Evolutionary conservation across 2,888 invertebrate species (phyloP).

Genomic region (Campoplex nolae): DNA sequence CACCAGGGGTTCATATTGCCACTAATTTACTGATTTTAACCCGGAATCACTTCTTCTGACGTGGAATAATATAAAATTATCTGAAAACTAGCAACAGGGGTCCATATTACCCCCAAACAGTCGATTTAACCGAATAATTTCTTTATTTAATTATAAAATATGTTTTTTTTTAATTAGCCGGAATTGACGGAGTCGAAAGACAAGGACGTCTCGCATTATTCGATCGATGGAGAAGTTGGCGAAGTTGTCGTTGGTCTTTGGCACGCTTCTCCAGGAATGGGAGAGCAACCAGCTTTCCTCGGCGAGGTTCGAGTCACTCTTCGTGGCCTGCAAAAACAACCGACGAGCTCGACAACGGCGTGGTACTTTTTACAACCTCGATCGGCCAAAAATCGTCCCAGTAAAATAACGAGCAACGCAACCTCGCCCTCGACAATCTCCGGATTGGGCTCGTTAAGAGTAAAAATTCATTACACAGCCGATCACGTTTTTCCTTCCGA

Average conservation of each 20-base stretch:
- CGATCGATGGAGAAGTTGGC: slow-evolving; percentile 89
- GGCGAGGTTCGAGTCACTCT: slow-evolving; percentile 94
- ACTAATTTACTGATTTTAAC: background rate
- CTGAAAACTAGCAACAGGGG: background rate
- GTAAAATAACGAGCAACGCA: slow-evolving; percentile 87
- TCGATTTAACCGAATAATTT: background rate
- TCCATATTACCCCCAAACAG: background rate
- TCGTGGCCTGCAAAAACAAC: slow-evolving; percentile 88
- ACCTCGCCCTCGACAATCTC: slow-evolving; percentile 91
- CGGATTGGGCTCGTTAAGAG: slow-evolving; percentile 92
- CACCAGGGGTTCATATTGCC: background rate
- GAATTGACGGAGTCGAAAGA: slow-evolving; percentile 81
- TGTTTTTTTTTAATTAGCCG: slow-evolving; percentile 72
- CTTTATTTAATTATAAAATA: background rate
- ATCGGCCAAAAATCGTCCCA: slow-evolving; percentile 87
- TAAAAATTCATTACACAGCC: slow-evolving; percentile 94
- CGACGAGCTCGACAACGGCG: slow-evolving; percentile 88
- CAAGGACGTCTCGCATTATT: slow-evolving; percentile 82
- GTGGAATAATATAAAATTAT: background rate
- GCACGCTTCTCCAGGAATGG: slow-evolving; percentile 93
- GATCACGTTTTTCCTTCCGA: slow-evolving; percentile 95
- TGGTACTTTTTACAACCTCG: slow-evolving; percentile 94
- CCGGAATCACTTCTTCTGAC: background rate
- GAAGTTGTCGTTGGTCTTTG: slow-evolving; percentile 93
- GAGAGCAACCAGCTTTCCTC: slow-evolving; percentile 93